Base-by-base conservation (phyloP, 2,113 vertebrate genomes). In the Mustela nigripes region DNA sequence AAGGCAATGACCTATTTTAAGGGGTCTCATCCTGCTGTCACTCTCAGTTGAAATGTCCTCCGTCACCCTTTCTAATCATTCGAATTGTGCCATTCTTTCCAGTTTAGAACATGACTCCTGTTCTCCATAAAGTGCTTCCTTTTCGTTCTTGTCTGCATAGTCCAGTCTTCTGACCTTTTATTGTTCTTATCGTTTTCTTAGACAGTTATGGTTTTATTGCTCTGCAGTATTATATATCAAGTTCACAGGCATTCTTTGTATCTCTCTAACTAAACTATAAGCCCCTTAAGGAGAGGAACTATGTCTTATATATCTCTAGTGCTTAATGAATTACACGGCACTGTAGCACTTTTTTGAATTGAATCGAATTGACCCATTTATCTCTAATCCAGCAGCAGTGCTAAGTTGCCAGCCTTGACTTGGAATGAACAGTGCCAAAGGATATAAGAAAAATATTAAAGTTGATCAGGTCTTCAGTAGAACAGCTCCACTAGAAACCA, bases 401-500 rank as follows among this genome's bases (percentile, higher is more conserved):
- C 22, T 94, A 87, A 92, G 50, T 90, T 92, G 45, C 60, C 74
- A 92, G 58, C 80, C 36, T 91, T 87, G 76, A 65, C 56, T 90
- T 94, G 71, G 83, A 76, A 96, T 92, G 80, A 94, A 53, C 65
- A 83, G 63, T 88, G 76, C 45, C 83, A 92, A 97, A 94, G 60
- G 58, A 87, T 83, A 36, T 80, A 91, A 95, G 93, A 79, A 56
- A 97, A 96, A 81, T 97, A 78, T 80, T 94, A 94, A 90, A 92
- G 95, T 71, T 94, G 96, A 87, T 76, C 86, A 96, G 73, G 92
- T 82, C 87, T 94, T 96, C 50, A 73, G 58, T n/a, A 79, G 83
- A 96, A 88, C 21, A 92, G 82, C 36, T 89, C 50, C 48, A 76
- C 42, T 87, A 81, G 76, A 95, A 96, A 90, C 73, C 69, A 91